A percentile compares a stretch with the other conserved stretches of the same genome.
These are phyloP conservation scores for Saiga tatarica DNA, from an alignment of 2,113 vertebrate species.

Conservation along the genomic window DNA sequence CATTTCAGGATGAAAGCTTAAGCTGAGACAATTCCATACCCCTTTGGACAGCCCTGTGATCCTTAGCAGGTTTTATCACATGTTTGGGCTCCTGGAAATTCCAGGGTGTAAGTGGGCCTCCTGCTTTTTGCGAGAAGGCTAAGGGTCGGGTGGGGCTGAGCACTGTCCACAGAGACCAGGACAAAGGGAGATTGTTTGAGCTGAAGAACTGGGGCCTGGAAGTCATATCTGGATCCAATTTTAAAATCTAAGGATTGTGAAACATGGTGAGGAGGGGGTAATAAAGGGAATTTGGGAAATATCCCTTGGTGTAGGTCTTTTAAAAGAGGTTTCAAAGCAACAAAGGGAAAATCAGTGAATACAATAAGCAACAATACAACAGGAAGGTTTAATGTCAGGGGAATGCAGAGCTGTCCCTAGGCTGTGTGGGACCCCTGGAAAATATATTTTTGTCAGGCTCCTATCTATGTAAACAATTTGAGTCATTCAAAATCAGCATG, in stretches of 20 bases:
- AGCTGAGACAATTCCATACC: background rate
- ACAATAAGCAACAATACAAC: slow-evolving; percentile 45
- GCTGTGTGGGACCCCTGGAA: background rate
- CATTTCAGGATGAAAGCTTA: background rate
- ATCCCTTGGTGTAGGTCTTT: slow-evolving; percentile 66
- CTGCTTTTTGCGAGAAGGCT: slow-evolving; percentile 7
- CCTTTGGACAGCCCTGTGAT: background rate
- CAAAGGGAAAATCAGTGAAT: slow-evolving; percentile 65
- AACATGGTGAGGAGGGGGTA: slow-evolving; percentile 61
- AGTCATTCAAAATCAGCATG: slow-evolving; percentile 54
- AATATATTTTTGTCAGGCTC: slow-evolving; percentile 12
- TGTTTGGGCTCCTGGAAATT: slow-evolving; percentile 35
- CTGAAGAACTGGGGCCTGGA: slow-evolving; percentile 49
- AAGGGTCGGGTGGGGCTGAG: slow-evolving; percentile 3
- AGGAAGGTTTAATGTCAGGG: slow-evolving; percentile 45
- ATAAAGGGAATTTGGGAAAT: slow-evolving; percentile 71
- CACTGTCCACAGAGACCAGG: slow-evolving; percentile 41
- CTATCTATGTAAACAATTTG: slow-evolving; percentile 61
- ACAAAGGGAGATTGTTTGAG: slow-evolving; percentile 71
- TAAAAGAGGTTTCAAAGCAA: slow-evolving; percentile 62
- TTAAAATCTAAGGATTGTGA: slow-evolving; percentile 74
- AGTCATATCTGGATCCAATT: slow-evolving; percentile 74
- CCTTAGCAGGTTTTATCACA: background rate
- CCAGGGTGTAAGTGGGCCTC: background rate
- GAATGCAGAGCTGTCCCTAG: background rate